These are phyloP conservation scores for Kryptolebias marmoratus DNA, from an alignment of 2,113 vertebrate genomes.

Conservation along the genomic window DNA sequence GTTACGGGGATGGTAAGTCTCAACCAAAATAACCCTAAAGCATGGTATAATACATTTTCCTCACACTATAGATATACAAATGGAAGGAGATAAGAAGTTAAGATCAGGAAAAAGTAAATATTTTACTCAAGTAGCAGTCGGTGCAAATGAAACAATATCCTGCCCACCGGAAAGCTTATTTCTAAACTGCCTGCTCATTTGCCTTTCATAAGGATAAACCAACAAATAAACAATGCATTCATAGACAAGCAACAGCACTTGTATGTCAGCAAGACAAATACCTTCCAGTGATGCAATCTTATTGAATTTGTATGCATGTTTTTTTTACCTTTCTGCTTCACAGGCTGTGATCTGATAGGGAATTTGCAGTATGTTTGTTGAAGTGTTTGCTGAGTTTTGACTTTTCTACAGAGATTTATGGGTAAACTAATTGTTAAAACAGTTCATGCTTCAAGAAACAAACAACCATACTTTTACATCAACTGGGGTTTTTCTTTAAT, in stretches of 20 bases:
- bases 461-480: background rate
- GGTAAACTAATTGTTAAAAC: background rate
- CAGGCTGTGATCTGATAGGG: slow-evolving; percentile 14
- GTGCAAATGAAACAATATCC: background rate
- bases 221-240: slow-evolving; percentile 38
- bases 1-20: background rate
- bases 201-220: slow-evolving; percentile 58
- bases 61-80: background rate
- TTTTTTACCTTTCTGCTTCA: slow-evolving; percentile 19
- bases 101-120: background rate
- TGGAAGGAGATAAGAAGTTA: background rate
- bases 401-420: background rate
- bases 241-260: background rate
- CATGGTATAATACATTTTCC: background rate
- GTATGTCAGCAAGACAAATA: slow-evolving; percentile 47
- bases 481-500: background rate
- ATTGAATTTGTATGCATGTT: slow-evolving; percentile 45
- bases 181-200: slow-evolving; percentile 1
- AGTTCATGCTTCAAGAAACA: background rate
- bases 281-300: slow-evolving; percentile 33
- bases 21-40: background rate
- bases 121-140: background rate
- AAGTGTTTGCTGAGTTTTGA: background rate
- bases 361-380: slow-evolving; percentile 19
- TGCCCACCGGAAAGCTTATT: background rate